Evolutionary conservation across 1,140 invertebrate species (phyloP), one percentile per base, ranked within the genome.

Genomic region (Phortica variegata): DNA sequence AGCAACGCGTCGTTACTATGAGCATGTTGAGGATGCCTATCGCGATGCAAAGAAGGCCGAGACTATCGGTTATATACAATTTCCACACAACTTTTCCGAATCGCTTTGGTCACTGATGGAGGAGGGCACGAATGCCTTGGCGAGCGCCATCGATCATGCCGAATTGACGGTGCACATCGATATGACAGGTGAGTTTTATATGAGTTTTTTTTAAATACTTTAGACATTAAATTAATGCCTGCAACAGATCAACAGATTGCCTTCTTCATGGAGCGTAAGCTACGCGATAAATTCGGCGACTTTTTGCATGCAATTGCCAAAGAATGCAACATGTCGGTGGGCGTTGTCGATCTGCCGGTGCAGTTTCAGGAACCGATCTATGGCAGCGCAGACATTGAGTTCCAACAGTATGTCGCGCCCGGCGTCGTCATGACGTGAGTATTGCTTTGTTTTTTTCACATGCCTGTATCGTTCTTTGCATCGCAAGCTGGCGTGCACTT

Each of bases 351-450:
- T 43, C 62, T 82, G 16, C 86, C 86, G 0, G 68, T 89, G 1
- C 70, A 85, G 75, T 84, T 90, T 58, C 79, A 84, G 52, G 77
- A 85, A 7, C 87, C 89, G 0, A 77, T 93, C 10, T 91, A 84
- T 73, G 91, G 90, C 8, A 73, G 65, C 0, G 63, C 75, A 32
- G 77, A 89, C 26, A 79, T 83, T 2, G 84, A 83, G 36, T 87
- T 86, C 61, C 81, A 83, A 1, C 79, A 82, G 13, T 93, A 87
- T 70, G 87, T 92, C 82, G 85, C 85, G 0, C 90, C 90, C 0
- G 86, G 87, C n/a, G 83, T 90, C 32, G 77, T 87, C 42, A 75
- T 87, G 52, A 84, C 83, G 86, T 88, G 77, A 84, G 80, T 66
- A 45, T 9, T 3, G 4, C 8, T 8, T 38, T 5, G 4, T 16